phyloP scores from a whole-genome alignment of 2,113 vertebrate species.

The Pterocles gutturalis region DNA sequence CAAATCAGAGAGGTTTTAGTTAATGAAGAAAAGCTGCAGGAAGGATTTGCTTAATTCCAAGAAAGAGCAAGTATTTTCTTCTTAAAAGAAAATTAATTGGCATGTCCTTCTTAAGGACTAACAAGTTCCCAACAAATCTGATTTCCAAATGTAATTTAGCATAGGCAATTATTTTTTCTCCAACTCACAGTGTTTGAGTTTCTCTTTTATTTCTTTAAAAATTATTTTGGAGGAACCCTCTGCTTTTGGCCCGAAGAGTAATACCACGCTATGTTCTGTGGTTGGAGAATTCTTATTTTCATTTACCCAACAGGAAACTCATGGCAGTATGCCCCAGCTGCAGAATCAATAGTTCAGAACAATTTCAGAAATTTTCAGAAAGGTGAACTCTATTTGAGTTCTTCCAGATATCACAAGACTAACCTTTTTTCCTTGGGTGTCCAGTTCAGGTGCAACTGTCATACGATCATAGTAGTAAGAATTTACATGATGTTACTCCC shows the following conservation, averaged over 20 bases:
- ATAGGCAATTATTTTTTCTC: not conserved
- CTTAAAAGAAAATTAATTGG: slow-evolving; percentile 14
- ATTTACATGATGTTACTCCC: not conserved
- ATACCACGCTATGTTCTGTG: not conserved
- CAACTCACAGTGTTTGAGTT: not conserved
- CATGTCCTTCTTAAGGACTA: not conserved
- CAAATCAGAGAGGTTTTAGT: slow-evolving; percentile 11
- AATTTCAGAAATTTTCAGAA: not conserved
- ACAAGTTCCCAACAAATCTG: not conserved
- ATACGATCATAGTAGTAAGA: not conserved
- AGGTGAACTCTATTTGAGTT: not conserved
- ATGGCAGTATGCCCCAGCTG: not conserved
- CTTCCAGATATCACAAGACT: not conserved
- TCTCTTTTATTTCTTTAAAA: not conserved
- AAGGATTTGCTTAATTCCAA: slow-evolving; percentile 55
- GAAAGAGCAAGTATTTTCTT: not conserved
- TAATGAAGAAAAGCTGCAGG: slow-evolving; percentile 32
- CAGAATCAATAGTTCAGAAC: not conserved
- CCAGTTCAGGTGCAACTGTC: not conserved
- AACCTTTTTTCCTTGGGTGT: not conserved
- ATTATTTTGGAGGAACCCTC: not conserved
- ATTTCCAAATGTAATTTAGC: not conserved
- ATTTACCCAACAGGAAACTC: not conserved
- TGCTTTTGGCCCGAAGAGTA: not conserved
- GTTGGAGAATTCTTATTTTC: not conserved